Percentiles rank a stretch among this genome's conserved stretches.
Evolutionary conservation across 2,797 vertebrate genomes (phyloP).

Genomic region (Labeo calbasu): DNA sequence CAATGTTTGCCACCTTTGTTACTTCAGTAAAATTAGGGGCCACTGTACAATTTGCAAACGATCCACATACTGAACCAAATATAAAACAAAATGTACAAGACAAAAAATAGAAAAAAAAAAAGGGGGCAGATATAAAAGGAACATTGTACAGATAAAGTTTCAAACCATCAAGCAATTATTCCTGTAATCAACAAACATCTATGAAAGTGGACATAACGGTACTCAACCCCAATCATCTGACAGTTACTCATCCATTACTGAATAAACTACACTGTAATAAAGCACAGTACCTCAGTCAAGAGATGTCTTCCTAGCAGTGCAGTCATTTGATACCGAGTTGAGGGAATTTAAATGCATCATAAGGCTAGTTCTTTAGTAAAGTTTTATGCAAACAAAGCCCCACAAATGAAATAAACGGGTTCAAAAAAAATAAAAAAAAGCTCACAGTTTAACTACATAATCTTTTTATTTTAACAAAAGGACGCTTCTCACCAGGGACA

Average conservation of each 20-base stretch:
- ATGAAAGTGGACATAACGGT: background rate
- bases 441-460: conserved; percentile 11
- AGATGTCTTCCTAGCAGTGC: background rate
- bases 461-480: conserved; percentile 19
- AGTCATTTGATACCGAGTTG: background rate
- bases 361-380: background rate
- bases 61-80: conserved; percentile 26
- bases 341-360: conserved; percentile 3
- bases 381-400: background rate
- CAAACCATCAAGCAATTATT: background rate
- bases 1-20: conserved; percentile 26
- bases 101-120: background rate
- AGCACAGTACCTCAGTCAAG: background rate
- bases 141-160: background rate
- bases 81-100: conserved; percentile 25
- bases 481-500: conserved; percentile 8
- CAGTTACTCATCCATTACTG: background rate
- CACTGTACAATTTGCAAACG: background rate
- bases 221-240: background rate
- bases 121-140: background rate
- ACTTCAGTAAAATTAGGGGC: background rate
- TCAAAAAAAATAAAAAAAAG: background rate
- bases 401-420: background rate
- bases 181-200: background rate
- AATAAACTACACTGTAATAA: background rate